Percentiles rank a stretch among this genome's conserved stretches.
These are phyloP conservation scores for Calosoma granatense DNA, from an alignment of 1,140 invertebrate species.

Conservation along the genomic window DNA sequence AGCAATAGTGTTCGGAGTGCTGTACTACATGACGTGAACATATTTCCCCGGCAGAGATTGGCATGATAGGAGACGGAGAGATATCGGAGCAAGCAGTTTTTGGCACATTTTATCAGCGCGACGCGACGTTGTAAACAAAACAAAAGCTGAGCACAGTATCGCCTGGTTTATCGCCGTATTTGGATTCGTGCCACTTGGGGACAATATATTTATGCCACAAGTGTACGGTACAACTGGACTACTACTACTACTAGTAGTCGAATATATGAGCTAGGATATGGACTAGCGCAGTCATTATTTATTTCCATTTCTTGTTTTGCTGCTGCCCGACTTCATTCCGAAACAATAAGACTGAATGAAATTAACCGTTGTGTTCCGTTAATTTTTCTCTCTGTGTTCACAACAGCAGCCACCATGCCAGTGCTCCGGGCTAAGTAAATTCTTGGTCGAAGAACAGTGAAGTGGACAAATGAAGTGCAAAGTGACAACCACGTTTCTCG, in stretches of 20 bases:
- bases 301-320: background rate
- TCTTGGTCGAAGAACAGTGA: background rate
- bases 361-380: too few species aligned
- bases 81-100: background rate
- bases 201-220: constrained; percentile 3
- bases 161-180: background rate
- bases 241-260: too few species aligned
- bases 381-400: too few species aligned
- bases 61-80: background rate
- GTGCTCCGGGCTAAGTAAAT: background rate
- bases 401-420: too few species aligned
- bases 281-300: background rate
- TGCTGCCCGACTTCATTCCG: background rate
- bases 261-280: constrained; percentile 7
- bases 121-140: constrained; percentile 7
- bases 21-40: background rate
- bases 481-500: background rate
- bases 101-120: background rate
- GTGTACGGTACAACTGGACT: background rate
- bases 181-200: background rate
- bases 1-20: too few species aligned
- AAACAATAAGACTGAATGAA: background rate
- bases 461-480: background rate
- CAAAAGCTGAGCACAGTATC: background rate
- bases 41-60: background rate